Percentiles rank a stretch among this genome's conserved stretches.
phyloP scores from a whole-genome alignment of 2,113 vertebrate genomes.

The Podarcis cretensis region DNA sequence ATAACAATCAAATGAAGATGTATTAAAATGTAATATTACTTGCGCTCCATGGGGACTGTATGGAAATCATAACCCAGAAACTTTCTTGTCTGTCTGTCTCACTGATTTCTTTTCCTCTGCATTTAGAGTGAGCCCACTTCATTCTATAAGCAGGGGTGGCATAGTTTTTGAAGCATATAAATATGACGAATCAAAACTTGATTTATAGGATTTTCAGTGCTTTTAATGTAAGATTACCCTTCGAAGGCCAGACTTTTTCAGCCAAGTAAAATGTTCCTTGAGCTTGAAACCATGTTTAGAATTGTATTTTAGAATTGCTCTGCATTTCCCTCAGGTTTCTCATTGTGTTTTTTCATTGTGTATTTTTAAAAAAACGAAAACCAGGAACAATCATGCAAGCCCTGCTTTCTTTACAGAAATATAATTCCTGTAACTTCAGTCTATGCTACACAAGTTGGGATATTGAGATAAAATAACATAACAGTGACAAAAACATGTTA shows the following conservation, averaged over 20 bases:
- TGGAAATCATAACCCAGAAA: constrained; percentile 70
- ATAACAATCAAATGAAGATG: constrained; percentile 71
- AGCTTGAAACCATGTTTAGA: constrained; percentile 30
- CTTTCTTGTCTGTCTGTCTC: constrained; percentile 51
- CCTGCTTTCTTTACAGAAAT: constrained; percentile 24
- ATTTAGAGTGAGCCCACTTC: constrained; percentile 53
- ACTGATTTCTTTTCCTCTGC: constrained; percentile 55
- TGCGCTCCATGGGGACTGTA: constrained; percentile 65
- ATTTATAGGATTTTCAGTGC: constrained; percentile 14
- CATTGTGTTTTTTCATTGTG: not conserved
- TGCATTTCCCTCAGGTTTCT: not conserved
- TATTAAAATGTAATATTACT: constrained; percentile 73
- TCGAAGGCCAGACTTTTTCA: constrained; percentile 17
- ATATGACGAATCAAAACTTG: constrained; percentile 16
- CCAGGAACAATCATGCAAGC: not conserved
- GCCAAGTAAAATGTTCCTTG: constrained; percentile 34
- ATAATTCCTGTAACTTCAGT: constrained; percentile 21
- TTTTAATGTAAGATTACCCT: constrained; percentile 3
- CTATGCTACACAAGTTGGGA: not conserved
- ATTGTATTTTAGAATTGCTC: not conserved
- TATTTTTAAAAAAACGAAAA: not conserved
- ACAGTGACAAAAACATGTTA: not conserved
- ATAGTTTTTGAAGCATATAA: constrained; percentile 51
- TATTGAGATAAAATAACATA: not conserved
- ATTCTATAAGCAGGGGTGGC: constrained; percentile 36